These are phyloP conservation scores for Homarus gammarus DNA, from an alignment of 2,888 invertebrate genomes.

Conservation along the genomic window DNA sequence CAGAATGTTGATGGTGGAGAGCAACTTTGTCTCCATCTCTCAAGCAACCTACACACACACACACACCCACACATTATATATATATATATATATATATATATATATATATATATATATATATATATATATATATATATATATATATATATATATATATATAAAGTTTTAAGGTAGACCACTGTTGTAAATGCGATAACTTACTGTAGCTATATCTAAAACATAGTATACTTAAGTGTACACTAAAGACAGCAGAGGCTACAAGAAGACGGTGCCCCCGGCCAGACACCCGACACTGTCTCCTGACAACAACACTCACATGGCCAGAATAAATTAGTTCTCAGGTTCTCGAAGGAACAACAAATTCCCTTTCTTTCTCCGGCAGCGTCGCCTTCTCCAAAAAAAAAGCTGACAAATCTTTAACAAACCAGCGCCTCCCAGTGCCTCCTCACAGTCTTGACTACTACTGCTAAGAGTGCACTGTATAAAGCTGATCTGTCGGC, in stretches of 20 bases:
- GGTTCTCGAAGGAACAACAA: background rate
- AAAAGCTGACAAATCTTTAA: background rate
- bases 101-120: background rate
- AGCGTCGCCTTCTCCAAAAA: background rate
- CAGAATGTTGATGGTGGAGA: too few relatives aligned
- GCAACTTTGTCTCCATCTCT: too few relatives aligned
- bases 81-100: background rate
- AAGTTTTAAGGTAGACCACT: too few relatives aligned
- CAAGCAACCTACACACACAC: background rate
- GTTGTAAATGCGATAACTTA: too few relatives aligned
- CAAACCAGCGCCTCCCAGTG: background rate
- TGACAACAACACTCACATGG: background rate
- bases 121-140: constrained; percentile 1
- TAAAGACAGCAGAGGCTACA: too few relatives aligned
- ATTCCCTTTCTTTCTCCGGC: background rate
- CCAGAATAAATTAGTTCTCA: background rate
- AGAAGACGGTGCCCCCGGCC: too few relatives aligned
- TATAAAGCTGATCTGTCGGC: too few relatives aligned
- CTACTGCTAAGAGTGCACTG: too few relatives aligned
- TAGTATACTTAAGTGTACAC: too few relatives aligned
- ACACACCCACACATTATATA: background rate
- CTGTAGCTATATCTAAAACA: too few relatives aligned
- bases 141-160: background rate
- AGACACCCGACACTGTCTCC: background rate
- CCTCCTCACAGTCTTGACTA: too few relatives aligned